Evolutionary conservation across 2,113 vertebrate genomes (phyloP), one percentile per base, ranked within the genome.

Genomic region (Catharus minimus): DNA sequence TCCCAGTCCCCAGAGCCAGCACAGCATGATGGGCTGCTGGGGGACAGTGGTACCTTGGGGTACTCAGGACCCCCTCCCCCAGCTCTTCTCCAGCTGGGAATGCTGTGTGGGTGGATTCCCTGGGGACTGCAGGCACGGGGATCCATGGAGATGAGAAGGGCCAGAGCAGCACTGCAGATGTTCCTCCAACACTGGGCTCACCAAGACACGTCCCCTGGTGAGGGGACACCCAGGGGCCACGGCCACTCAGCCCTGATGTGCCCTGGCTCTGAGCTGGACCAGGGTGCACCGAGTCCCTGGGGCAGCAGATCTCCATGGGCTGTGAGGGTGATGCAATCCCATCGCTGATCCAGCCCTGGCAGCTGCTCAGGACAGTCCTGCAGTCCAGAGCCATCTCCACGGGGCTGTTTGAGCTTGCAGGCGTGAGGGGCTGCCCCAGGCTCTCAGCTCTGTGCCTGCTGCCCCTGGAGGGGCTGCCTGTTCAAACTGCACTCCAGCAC

Each of bases 261-360:
- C 28, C 26, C 2, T 13, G 8, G 8, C 6, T 2, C 27, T 0
- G 6, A 76, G 16, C 64, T 23, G 44, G 38, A n/a, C 13, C 1
- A 2, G 74, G 20, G 15, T 7, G 4, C 76, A 28, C 3, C 1
- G 1, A 19, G n/a, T 2, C 43, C 39, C 23, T 13, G 17, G 39
- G 41, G 15, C 33, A 58, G 62, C 56, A 76, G 60, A 32, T 41
- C 49, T 30, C 27, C 5, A 0, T 0, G 20, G 6, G 15, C 1
- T 17, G 19, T 1, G 5, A 49, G 43, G 43, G 8, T 0, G 7
- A 15, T 7, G 7, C 0, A 6, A 5, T 17, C 32, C 68, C 47
- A 49, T 8, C 30, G 46, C 49, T 2, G 3, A 22, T 10, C 5
- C 6, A 3, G 9, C 10, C n/a, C 57, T 7, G 44, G 65, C 65